These are phyloP conservation scores for Caenorhabditis sulstoni DNA, from an alignment of 2,888 invertebrate species.

Conservation along the genomic window DNA sequence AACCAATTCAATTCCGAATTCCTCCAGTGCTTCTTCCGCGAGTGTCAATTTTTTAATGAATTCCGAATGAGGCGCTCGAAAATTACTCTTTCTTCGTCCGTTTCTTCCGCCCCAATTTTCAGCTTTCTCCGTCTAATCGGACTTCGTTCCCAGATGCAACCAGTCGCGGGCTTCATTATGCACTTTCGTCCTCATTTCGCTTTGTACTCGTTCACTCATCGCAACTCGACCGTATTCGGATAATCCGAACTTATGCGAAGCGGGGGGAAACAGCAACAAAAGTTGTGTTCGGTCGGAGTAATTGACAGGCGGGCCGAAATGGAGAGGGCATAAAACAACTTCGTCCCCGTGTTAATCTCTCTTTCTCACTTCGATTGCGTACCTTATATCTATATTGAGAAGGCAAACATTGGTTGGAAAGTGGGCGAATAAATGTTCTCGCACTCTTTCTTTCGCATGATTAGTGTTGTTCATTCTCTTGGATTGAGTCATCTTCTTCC, in stretches of 20 bases:
- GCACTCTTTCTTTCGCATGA: constrained; percentile 5
- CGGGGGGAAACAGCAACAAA: constrained; percentile 16
- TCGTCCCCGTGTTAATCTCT: constrained; percentile 44
- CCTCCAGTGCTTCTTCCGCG: not conserved
- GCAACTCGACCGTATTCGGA: constrained; percentile 17
- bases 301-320: constrained; percentile 33
- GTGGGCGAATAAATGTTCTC: constrained; percentile 4
- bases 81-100: constrained; percentile 13
- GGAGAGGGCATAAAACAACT: constrained; percentile 47
- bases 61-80: constrained; percentile 35
- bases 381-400: constrained; percentile 35
- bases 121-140: not conserved
- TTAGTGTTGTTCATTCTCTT: not conserved
- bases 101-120: not conserved
- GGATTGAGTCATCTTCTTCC: constrained; percentile 17
- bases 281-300: constrained; percentile 25
- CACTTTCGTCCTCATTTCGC: constrained; percentile 32
- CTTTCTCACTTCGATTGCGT: constrained; percentile 30
- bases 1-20: no score
- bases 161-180: constrained; percentile 14
- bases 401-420: constrained; percentile 21
- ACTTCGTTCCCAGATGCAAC: constrained; percentile 1
- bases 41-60: constrained; percentile 34
- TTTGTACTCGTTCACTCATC: constrained; percentile 42
- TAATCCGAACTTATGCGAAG: constrained; percentile 17